Percentiles rank a stretch among this genome's conserved stretches.
Conservation (phyloP, 1,140 invertebrate genomes). For the Tribolium madens region DNA sequence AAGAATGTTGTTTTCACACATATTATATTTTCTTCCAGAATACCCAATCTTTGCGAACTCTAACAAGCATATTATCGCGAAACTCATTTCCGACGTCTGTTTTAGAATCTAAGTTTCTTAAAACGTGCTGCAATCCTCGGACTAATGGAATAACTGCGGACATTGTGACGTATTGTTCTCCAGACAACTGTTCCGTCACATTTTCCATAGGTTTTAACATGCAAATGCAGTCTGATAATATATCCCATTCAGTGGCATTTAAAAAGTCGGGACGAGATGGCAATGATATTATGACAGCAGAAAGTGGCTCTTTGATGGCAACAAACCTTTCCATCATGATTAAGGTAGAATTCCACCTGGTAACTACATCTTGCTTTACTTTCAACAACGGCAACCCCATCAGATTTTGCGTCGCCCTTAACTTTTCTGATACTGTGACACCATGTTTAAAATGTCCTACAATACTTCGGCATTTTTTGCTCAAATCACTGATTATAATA, state of each 20-base stretch:
- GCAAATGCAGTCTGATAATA: not conserved
- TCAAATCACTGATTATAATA: too few species aligned
- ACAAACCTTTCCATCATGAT: slow-evolving; percentile 54
- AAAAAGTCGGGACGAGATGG: not conserved
- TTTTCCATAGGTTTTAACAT: not conserved
- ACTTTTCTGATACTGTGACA: not conserved
- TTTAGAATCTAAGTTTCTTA: not conserved
- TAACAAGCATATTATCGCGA: too few species aligned
- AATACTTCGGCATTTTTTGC: too few species aligned
- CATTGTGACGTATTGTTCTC: not conserved
- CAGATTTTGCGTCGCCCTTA: slow-evolving; percentile 45
- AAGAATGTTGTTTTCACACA: not conserved
- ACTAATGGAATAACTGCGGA: not conserved
- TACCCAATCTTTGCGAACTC: not conserved
- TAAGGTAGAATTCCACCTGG: slow-evolving; percentile 56
- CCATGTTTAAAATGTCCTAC: slow-evolving; percentile 47
- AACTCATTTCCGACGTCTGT: not conserved
- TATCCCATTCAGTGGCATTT: not conserved
- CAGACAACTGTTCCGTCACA: not conserved
- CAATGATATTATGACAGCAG: not conserved
- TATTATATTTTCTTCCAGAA: not conserved
- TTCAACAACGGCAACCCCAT: slow-evolving; percentile 48
- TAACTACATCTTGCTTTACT: slow-evolving; percentile 53
- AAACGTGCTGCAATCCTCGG: not conserved
- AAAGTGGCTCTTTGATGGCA: slow-evolving; percentile 36